phyloP scores from a whole-genome alignment of 2,797 vertebrate genomes.

The Perodicticus potto region DNA sequence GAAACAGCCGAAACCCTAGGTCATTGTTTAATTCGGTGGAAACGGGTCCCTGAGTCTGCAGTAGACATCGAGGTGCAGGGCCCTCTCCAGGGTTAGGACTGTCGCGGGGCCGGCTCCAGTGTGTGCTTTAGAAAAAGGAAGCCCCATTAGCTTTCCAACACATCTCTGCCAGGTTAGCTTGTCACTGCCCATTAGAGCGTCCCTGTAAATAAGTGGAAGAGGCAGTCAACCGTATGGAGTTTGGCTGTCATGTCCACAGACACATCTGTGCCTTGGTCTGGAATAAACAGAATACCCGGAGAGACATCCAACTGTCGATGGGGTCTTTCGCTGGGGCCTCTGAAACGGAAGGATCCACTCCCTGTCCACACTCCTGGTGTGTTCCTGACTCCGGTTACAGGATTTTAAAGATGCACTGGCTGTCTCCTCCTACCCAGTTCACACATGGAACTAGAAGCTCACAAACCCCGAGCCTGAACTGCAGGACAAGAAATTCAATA shows the following conservation, averaged over 20 bases:
- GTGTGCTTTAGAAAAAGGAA: neutral
- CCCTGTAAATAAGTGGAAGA: neutral
- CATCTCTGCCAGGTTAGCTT: neutral
- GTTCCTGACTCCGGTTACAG: neutral
- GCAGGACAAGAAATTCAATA: neutral
- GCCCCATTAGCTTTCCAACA: fast-evolving
- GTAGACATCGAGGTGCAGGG: neutral
- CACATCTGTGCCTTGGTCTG: fast-evolving
- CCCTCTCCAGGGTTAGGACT: fast-evolving
- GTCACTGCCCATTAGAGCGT: fast-evolving
- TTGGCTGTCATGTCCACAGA: neutral
- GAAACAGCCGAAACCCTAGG: neutral
- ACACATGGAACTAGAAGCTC: neutral
- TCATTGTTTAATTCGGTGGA: neutral
- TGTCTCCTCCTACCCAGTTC: neutral
- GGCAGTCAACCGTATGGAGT: fast-evolving
- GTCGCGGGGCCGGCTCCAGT: fast-evolving
- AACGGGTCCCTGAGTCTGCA: too few relatives aligned
- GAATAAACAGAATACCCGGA: neutral
- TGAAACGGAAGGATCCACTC: neutral
- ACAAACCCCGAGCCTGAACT: neutral
- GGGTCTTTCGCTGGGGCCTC: neutral
- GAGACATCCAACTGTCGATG: neutral
- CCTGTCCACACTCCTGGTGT: fast-evolving
- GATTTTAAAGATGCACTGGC: neutral